A percentile compares a stretch with the other conserved stretches of the same genome.
These are phyloP conservation scores for Balaeniceps rex DNA, from an alignment of 2,113 vertebrate species.

Conservation along the genomic window DNA sequence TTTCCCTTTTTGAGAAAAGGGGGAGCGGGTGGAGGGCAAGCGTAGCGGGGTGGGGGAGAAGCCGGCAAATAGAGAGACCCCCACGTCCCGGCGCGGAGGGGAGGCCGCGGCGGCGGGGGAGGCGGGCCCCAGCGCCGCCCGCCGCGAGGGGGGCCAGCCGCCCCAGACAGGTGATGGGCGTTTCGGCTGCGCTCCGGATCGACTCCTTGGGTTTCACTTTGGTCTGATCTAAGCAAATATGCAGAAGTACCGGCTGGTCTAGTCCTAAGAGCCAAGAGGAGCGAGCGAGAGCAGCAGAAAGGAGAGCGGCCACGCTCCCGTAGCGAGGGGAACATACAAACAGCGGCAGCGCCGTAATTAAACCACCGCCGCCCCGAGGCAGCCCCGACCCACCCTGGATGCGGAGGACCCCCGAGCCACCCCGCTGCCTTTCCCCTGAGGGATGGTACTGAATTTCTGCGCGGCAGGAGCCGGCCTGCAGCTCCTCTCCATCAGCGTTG, in stretches of 20 bases:
- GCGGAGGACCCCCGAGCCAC: conserved; percentile 61
- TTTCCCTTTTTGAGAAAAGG: not conserved
- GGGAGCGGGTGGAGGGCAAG: not conserved
- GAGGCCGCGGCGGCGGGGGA: conserved; percentile 9
- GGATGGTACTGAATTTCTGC: conserved; percentile 89
- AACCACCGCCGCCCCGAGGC: conserved; percentile 40
- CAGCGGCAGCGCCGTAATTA: conserved; percentile 11
- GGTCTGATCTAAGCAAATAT: conserved; percentile 78
- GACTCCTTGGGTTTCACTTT: conserved; percentile 77
- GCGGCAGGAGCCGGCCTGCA: conserved; percentile 87
- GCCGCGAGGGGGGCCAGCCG: conserved; percentile 46
- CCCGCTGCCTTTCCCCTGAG: conserved; percentile 77
- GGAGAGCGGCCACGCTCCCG: conserved; percentile 28
- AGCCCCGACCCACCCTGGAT: conserved; percentile 61
- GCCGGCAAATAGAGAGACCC: not conserved
- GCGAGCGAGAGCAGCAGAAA: conserved; percentile 25
- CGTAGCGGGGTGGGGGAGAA: not conserved
- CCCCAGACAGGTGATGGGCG: conserved; percentile 77
- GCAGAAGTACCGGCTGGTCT: conserved; percentile 73
- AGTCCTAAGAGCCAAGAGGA: conserved; percentile 64
- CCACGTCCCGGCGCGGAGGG: not conserved
- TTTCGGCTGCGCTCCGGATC: conserved; percentile 64
- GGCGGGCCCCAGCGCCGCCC: conserved; percentile 37
- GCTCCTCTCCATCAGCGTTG: conserved; percentile 82
- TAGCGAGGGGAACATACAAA: conserved; percentile 54